These are phyloP conservation scores for Microctenopoma steveboyesi DNA, from an alignment of 2,797 vertebrate genomes.

Conservation along the genomic window DNA sequence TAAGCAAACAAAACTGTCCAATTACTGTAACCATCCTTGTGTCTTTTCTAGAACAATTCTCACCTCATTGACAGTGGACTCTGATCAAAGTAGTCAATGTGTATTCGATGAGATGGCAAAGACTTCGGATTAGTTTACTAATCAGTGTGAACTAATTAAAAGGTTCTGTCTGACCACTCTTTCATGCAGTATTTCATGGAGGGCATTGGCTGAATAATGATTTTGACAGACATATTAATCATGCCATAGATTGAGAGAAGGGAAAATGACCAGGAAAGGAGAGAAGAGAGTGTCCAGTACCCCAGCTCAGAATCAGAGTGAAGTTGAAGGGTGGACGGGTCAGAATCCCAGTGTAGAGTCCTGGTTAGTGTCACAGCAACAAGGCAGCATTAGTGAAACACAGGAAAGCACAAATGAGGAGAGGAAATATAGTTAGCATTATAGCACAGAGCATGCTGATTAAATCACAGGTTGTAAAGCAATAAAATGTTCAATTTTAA, in stretches of 20 bases:
- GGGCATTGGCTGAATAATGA: constrained; percentile 52
- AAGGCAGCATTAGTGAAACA: constrained; percentile 93
- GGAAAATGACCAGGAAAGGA: constrained; percentile 82
- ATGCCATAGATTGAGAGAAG: constrained; percentile 82
- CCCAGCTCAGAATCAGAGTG: constrained; percentile 99
- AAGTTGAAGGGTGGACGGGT: constrained; percentile 99
- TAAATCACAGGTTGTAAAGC: constrained; percentile 33
- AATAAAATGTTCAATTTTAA: constrained; percentile 19
- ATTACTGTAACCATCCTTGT: constrained; percentile 11
- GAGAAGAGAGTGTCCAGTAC: constrained; percentile 96
- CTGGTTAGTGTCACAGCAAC: constrained; percentile 95
- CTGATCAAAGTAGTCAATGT: constrained; percentile 44
- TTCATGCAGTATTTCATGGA: constrained; percentile 44
- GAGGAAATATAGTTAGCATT: constrained; percentile 68
- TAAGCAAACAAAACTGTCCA: not conserved
- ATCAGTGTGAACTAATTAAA: constrained; percentile 37
- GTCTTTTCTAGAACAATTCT: constrained; percentile 20
- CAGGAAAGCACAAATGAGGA: constrained; percentile 68
- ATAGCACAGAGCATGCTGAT: constrained; percentile 70
- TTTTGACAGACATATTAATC: constrained; percentile 71
- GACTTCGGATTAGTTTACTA: constrained; percentile 49
- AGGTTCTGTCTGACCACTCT: constrained; percentile 23
- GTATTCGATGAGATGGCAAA: constrained; percentile 42
- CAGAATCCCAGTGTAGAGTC: constrained; percentile 99
- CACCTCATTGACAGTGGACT: constrained; percentile 38